Conservation (phyloP, 2,113 vertebrate species). For the Onychostruthus taczanowskii region DNA sequence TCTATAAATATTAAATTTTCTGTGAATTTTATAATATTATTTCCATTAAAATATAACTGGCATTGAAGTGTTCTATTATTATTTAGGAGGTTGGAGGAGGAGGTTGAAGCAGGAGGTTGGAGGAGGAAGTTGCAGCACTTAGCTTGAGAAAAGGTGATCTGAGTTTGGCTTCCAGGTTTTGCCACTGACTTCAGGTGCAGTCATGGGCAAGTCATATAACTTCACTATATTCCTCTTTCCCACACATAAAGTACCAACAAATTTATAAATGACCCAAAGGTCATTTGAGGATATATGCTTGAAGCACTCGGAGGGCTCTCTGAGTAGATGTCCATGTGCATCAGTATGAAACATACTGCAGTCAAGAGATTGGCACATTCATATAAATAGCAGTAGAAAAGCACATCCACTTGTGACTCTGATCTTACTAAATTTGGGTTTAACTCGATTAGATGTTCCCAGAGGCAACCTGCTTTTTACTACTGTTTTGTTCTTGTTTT, state of each 20-base stretch:
- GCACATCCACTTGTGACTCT: not conserved
- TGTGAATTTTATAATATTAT: not conserved
- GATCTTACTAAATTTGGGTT: not conserved
- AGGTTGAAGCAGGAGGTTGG: not conserved
- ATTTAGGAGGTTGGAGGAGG: accelerated
- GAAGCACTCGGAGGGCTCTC: not conserved
- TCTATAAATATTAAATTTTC: not conserved
- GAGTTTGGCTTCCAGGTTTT: not conserved
- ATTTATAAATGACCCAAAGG: not conserved
- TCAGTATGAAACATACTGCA: not conserved
- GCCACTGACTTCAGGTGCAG: not conserved
- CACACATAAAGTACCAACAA: not conserved
- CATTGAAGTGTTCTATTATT: not conserved
- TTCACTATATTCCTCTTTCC: not conserved
- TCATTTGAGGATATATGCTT: not conserved
- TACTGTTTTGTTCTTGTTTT: not conserved
- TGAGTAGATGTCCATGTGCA: not conserved
- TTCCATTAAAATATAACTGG: not conserved
- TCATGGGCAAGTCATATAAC: not conserved
- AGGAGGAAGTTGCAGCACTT: not conserved
- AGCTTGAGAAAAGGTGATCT: not conserved
- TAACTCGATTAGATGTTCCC: not conserved
- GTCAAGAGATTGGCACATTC: not conserved
- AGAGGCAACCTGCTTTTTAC: not conserved
- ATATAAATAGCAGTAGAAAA: not conserved